Percentiles rank a stretch among this genome's conserved stretches.
These are phyloP conservation scores for Brassicogethes aeneus DNA, from an alignment of 2,888 invertebrate genomes.

Conservation along the genomic window DNA sequence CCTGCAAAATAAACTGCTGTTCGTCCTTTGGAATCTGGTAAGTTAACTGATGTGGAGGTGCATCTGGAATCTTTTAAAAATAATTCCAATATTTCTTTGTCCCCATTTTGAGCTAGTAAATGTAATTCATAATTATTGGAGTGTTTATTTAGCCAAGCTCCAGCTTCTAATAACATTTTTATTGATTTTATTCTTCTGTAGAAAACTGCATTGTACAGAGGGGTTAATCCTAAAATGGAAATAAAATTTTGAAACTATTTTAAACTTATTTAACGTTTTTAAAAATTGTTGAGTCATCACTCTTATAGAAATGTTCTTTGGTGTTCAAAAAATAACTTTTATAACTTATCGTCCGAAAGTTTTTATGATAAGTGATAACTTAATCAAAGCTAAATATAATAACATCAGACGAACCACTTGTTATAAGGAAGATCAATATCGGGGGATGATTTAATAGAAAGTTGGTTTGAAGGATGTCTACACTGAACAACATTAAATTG, in stretches of 20 bases:
- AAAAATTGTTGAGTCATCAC: too few species aligned
- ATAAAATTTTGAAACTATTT: conserved; percentile 1
- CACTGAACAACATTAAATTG: too few species aligned
- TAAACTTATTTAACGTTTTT: background rate
- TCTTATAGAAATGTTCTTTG: too few species aligned
- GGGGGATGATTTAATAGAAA: too few species aligned
- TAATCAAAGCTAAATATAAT: too few species aligned
- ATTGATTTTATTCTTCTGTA: conserved; percentile 32
- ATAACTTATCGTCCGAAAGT: too few species aligned
- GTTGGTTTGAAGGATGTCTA: too few species aligned
- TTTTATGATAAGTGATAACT: too few species aligned
- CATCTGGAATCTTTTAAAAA: conserved; percentile 25
- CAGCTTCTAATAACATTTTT: conserved; percentile 31
- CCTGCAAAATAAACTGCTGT: conserved; percentile 46
- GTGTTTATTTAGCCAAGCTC: conserved; percentile 31
- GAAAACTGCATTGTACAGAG: conserved; percentile 38
- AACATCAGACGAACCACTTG: too few species aligned
- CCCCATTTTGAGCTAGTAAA: conserved; percentile 34
- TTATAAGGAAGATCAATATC: too few species aligned
- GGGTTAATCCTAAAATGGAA: conserved; percentile 29
- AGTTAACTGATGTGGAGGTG: conserved; percentile 23
- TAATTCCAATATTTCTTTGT: conserved; percentile 22
- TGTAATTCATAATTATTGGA: conserved; percentile 36
- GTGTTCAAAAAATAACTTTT: too few species aligned
- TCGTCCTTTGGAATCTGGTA: conserved; percentile 32